Conservation (phyloP, 92 coral and sea anemone species). For the Epizoanthus rinbou region DNA sequence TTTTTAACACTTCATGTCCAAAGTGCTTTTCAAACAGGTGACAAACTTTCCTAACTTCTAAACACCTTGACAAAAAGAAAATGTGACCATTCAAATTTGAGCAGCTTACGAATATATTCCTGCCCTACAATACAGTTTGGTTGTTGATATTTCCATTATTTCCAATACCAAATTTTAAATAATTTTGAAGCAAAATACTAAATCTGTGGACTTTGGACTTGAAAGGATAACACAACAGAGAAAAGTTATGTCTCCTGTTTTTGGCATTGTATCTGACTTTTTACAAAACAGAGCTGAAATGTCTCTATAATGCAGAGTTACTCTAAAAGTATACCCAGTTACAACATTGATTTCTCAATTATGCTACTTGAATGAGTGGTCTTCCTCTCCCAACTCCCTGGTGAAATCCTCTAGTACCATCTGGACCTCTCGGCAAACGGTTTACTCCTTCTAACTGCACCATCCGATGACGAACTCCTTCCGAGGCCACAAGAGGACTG, state of each 20-base stretch:
- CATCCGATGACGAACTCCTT: conserved; percentile 83
- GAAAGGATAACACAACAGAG: not conserved
- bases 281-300: not conserved
- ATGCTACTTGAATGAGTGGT: conserved; percentile 86
- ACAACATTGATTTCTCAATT: not conserved
- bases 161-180: no score
- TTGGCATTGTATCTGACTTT: no score
- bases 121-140: no score
- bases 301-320: not conserved
- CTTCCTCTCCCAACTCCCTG: conserved; percentile 84
- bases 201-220: no score
- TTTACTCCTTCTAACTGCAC: conserved; percentile 89
- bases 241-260: no score
- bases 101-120: no score
- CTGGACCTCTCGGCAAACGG: conserved; percentile 95
- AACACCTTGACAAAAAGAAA: not conserved
- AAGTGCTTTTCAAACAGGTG: not conserved
- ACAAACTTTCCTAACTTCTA: not conserved
- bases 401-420: conserved; percentile 93
- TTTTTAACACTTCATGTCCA: not conserved
- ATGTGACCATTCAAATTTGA: not conserved
- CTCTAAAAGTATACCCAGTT: not conserved
- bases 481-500: conserved; percentile 85
- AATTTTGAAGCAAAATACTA: no score
- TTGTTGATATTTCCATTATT: no score